Conservation (phyloP, 1,140 invertebrate species). For the Eueides isabella region DNA sequence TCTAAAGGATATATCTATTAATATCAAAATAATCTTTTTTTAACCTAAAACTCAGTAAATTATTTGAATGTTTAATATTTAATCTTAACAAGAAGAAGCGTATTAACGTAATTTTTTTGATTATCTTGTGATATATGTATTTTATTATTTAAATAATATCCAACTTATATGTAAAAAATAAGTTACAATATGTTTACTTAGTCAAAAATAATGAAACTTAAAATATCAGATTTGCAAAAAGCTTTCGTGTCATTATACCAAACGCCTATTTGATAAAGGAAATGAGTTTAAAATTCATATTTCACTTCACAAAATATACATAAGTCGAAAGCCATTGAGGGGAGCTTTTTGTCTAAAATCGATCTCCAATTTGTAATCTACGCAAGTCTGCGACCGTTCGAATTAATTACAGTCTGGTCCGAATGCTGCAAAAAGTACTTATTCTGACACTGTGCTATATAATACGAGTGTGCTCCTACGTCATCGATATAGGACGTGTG, state of each 20-base stretch:
- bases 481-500: neutral
- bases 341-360: slow-evolving; percentile 11
- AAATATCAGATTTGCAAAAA: neutral
- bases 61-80: no score
- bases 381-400: slow-evolving; percentile 14
- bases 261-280: neutral
- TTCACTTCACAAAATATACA: neutral
- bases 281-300: slow-evolving; percentile 4
- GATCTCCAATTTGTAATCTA: slow-evolving; percentile 18
- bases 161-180: no score
- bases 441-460: neutral
- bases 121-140: no score
- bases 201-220: neutral
- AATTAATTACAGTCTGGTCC: slow-evolving; percentile 21
- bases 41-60: no score
- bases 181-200: neutral
- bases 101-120: no score
- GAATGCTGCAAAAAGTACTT: slow-evolving; percentile 9
- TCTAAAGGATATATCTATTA: no score
- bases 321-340: slow-evolving; percentile 7
- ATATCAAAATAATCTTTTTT: no score
- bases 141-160: no score
- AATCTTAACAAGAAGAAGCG: no score
- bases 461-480: neutral
- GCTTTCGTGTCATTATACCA: neutral